A percentile compares a stretch with the other conserved stretches of the same genome.
Evolutionary conservation across 2,797 vertebrate species (phyloP).

Genomic region (Sebastes kiyomatsui): DNA sequence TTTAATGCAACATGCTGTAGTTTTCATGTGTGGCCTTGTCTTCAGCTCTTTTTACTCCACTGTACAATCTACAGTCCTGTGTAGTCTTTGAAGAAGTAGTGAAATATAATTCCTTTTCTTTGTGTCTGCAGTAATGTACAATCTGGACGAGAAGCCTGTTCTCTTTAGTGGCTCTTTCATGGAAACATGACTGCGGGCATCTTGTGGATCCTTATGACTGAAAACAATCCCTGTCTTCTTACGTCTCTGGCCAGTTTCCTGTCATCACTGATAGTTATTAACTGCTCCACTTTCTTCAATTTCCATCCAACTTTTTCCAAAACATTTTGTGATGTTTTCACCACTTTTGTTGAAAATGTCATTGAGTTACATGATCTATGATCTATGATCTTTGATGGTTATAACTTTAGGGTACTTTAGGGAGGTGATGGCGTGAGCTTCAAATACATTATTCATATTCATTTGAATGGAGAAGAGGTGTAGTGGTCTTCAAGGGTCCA

Average conservation of each 20-base stretch:
- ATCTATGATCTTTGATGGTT: no score
- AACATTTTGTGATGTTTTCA: not conserved
- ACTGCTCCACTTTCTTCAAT: not conserved
- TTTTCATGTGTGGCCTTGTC: constrained; percentile 27
- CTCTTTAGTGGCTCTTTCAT: not conserved
- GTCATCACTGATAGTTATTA: constrained; percentile 4
- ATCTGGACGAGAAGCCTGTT: not conserved
- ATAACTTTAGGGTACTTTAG: not conserved
- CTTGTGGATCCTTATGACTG: constrained; percentile 3
- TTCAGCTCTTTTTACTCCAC: constrained; percentile 11
- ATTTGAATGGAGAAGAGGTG: not conserved
- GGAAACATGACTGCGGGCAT: not conserved
- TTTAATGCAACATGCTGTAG: constrained; percentile 19
- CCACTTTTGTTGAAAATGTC: not conserved
- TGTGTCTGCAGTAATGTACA: not conserved
- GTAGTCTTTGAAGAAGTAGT: not conserved
- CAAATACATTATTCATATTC: not conserved
- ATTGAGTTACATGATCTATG: not conserved
- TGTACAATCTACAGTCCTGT: not conserved
- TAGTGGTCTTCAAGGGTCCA: not conserved
- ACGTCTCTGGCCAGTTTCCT: not conserved
- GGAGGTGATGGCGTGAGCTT: not conserved
- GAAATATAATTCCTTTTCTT: not conserved
- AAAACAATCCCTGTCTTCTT: not conserved
- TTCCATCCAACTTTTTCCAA: not conserved